Base-by-base conservation (phyloP, 2,888 invertebrate genomes). In the Morpho helenor region DNA sequence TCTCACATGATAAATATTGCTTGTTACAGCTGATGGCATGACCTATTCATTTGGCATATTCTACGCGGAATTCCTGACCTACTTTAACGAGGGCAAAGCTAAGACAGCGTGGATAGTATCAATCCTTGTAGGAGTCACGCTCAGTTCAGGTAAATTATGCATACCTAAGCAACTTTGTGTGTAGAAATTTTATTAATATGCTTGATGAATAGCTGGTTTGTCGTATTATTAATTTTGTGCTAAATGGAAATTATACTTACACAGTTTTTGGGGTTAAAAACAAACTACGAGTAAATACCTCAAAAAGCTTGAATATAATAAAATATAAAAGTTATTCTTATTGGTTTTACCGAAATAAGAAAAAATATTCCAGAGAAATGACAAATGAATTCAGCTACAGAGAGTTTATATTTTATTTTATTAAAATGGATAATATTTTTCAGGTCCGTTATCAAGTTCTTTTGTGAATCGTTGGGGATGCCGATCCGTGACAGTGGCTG, bases 11-110 rank as follows among this genome's bases (percentile, higher is more conserved):
- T 47, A 58, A 42, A 49, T 51, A 52, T 60, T 47, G 44, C 67
- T 75, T 63, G 63, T 94, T 93, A 69, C 94, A 95, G 98, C 98
- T 68, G 99, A 99, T 85, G 99, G 99, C 60, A 96, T 99, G 82
- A 99, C 98, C 54, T 99, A 99, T 89, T 97, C 98, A 10, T 99
- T 99, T 82, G 99, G 99, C 56, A 94, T 99, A 62, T 97, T 99
- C 86, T 96, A 96, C 85, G 93, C 94, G 66, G 96, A 97, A 82
- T 95, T 99, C 77, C 90, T 97, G 68, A 88, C 92, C 61, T 96
- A 97, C 86, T 99, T 98, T 83, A 84, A 94, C 7, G 96, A 95
- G 76, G 95, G 96, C 63, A 95, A 95, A 77, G 96, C 95, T 63
- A 94, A 95, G 67, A 98, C 98, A 8, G 95, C 98, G 23, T 97